Evolutionary conservation across 2,797 vertebrate species (phyloP).

Genomic region (Bryconaethiops microstoma): DNA sequence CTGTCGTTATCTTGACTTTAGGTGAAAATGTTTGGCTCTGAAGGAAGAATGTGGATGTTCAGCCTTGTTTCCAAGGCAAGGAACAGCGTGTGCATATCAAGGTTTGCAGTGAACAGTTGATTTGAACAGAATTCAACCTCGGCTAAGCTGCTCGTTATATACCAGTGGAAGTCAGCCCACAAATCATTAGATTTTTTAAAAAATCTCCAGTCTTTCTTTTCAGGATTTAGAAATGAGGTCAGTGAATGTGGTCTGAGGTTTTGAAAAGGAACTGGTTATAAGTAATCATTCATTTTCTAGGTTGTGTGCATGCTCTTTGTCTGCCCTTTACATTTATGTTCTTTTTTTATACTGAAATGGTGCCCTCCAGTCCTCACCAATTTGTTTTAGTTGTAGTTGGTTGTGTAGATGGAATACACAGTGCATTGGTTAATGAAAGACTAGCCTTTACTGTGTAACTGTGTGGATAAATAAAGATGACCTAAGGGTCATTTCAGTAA

Average conservation of each 20-base stretch:
- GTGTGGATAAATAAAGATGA: slow-evolving; percentile 61
- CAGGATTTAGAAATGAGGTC: not conserved
- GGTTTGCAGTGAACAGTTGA: slow-evolving; percentile 41
- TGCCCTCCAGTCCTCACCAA: slow-evolving; percentile 4
- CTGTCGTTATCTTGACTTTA: slow-evolving; percentile 35
- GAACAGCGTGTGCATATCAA: slow-evolving; percentile 56
- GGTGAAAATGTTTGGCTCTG: slow-evolving; percentile 48
- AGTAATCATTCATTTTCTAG: not conserved
- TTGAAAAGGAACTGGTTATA: not conserved
- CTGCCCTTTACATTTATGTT: not conserved
- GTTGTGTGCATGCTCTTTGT: not conserved
- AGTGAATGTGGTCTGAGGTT: not conserved
- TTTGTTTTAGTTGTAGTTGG: slow-evolving; percentile 29
- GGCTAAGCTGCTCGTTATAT: slow-evolving; percentile 2
- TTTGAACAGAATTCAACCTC: slow-evolving; percentile 29
- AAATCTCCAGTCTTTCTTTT: not conserved
- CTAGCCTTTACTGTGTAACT: slow-evolving; percentile 51
- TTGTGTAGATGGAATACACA: slow-evolving; percentile 20
- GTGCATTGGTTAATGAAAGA: slow-evolving; percentile 56
- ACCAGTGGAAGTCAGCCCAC: not conserved
- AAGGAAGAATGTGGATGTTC: slow-evolving; percentile 46
- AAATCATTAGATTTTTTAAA: not conserved
- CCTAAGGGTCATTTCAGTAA: slow-evolving; percentile 56
- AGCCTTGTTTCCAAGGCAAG: slow-evolving; percentile 59
- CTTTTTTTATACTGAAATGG: not conserved